Percentiles rank a stretch among this genome's conserved stretches.
Conservation (phyloP, 1,140 invertebrate species). For the Samia ricini region DNA sequence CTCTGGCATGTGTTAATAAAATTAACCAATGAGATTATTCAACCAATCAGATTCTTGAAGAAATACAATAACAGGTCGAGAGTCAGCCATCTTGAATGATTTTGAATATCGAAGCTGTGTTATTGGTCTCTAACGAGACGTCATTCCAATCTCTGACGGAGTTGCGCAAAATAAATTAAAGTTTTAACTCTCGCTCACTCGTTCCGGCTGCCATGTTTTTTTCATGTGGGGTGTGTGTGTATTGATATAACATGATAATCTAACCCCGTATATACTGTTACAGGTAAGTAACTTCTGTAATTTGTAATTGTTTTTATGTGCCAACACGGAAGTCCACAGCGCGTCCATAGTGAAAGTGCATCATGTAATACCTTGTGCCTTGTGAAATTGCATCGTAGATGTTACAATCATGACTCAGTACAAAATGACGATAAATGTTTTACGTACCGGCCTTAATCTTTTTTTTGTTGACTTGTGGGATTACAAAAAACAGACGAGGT, state of each 20-base stretch:
- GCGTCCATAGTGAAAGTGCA: conserved; percentile 72
- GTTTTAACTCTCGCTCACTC: conserved; percentile 72
- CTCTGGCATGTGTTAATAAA: neutral
- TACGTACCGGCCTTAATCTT: conserved; percentile 12
- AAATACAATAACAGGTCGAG: conserved; percentile 42
- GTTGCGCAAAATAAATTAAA: conserved; percentile 69
- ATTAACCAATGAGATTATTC: conserved; percentile 41
- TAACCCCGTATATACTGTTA: conserved; percentile 65
- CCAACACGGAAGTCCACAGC: conserved; percentile 50
- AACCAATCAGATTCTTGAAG: conserved; percentile 49
- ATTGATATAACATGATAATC: conserved; percentile 72
- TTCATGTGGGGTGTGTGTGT: conserved; percentile 75
- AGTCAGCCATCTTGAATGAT: conserved; percentile 61
- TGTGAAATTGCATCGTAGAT: conserved; percentile 70
- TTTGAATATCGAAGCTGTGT: conserved; percentile 50
- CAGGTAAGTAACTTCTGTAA: conserved; percentile 57
- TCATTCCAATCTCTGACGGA: conserved; percentile 68
- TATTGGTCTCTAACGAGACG: conserved; percentile 64
- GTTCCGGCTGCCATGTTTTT: conserved; percentile 76
- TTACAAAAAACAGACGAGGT: neutral
- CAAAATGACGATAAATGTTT: conserved; percentile 35
- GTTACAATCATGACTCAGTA: conserved; percentile 46
- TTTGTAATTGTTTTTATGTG: conserved; percentile 35
- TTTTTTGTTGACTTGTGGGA: conserved; percentile 35
- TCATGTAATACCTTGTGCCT: conserved; percentile 73